Base-by-base conservation (phyloP, 2,888 invertebrate species). In the Polymixis flavicincta region DNA sequence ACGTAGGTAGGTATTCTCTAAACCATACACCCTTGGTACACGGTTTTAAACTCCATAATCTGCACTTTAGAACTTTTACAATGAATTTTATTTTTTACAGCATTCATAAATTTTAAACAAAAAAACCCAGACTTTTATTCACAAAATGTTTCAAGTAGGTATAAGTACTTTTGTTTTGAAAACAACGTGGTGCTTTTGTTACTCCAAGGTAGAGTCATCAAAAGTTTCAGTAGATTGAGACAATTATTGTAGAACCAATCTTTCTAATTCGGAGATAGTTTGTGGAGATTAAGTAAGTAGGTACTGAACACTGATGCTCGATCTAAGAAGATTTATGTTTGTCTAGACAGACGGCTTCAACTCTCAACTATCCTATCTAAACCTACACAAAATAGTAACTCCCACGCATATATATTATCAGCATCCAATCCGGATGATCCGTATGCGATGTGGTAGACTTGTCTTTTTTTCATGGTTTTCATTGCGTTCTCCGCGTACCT, bases 251-350 rank as follows among this genome's bases (percentile, higher is more conserved):
- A 19, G n/a, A 32, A 37, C 25, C 67, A 81, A 74, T 78, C 32
- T 64, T 25, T 82, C 84, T 88, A 89, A 91, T 89, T 83, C 86
- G 76, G 85, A 83, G 89, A 88, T 87, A 85, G 86, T 89, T 90
- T 79, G 78, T 74, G 76, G 85, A 90, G 92, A 92, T 93, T 93
- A 91, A 90, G 86, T 90, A 88, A 88, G 87, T 90, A 88, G 87
- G 86, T 90, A 88, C 82, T 87, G 89, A 76, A 86, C 88, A 89
- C 87, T 90, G 91, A 91, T 91, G 90, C 87, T 90, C 81, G 79
- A 90, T 85, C 85, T 85, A 80, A 84, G 88, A 83, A 87, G 92
- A 95, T 94, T 94, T 93, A 93, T 93, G 88, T 82, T 86, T 63
- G 80, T 77, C 85, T 89, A 90, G 90, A 91, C 90, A 65, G 90